Base-by-base conservation (phyloP, 2,888 invertebrate genomes). In the Amphiduros pacificus region DNA sequence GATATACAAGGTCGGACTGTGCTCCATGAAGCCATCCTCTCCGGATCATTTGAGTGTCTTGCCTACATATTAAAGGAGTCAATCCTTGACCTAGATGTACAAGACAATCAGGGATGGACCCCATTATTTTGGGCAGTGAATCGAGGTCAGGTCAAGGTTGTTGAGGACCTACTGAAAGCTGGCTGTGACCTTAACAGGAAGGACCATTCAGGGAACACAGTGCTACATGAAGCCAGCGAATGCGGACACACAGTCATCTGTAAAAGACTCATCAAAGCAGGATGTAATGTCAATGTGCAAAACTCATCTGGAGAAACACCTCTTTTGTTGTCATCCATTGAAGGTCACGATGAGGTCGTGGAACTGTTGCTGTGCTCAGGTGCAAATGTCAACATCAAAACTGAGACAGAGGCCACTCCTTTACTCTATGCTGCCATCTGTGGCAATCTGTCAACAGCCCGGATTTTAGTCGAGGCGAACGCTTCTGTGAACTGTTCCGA, bases 201-300 rank as follows among this genome's bases (percentile, higher is more conserved):
- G 26, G 62, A 62, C 28, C 24, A 49, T 17, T 48, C 53, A 1
- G 62, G 59, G n/a, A 62, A 62, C 20, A 76, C 76, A 0, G 78
- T 76, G 2, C 67, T 78, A 27, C 77, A 78, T 55, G 73, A 73
- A 64, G 77, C 77, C 1, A 74, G 77, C 5, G 75, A 76, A 61
- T 72, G 74, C 63, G 77, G 77, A 4, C 75, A 77, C 57, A 56
- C 72, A 17, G 72, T 70, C 48, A 67, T 75, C 26, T 74, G 74
- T 62, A 53, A 72, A 36, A 69, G 72, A 41, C 66, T 77, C 32
- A 66, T 77, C 27, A 68, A 63, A 28, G 72, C 73, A 73, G n/a
- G 76, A 73, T 41, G 67, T 78, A 41, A 51, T 22, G 55, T 70
- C n/a, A 65, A 67, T 55, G 44, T 59, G 9, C 61, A 58, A 56